These are phyloP conservation scores for Bettongia penicillata DNA, from an alignment of 2,113 vertebrate species.

Conservation along the genomic window DNA sequence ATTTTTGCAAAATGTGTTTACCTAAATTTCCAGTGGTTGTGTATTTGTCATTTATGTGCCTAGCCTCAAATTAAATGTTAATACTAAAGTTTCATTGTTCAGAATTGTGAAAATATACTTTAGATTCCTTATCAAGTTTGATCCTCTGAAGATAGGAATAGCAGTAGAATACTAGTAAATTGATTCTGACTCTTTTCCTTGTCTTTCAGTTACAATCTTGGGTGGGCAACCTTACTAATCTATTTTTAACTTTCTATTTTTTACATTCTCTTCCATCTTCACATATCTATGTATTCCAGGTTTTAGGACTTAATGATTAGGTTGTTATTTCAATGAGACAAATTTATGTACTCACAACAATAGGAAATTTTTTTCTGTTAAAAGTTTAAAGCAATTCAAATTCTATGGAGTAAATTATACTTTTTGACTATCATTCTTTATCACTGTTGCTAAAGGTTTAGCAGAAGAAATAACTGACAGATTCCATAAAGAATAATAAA, in stretches of 20 bases:
- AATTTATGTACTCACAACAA: conserved; percentile 13
- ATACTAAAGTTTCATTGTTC: background rate
- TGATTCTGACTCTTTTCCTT: conserved; percentile 36
- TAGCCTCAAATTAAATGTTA: background rate
- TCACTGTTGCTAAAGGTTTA: conserved; percentile 10
- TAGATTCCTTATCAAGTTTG: conserved; percentile 22
- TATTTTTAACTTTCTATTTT: background rate
- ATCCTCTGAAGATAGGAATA: conserved; percentile 52
- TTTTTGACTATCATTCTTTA: conserved; percentile 27
- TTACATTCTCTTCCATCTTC: conserved; percentile 24
- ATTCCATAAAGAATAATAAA: conserved; percentile 33
- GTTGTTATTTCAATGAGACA: conserved; percentile 5
- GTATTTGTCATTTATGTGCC: background rate
- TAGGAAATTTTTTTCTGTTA: conserved; percentile 9
- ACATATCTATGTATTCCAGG: background rate
- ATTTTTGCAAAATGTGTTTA: background rate
- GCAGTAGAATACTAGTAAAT: conserved; percentile 41
- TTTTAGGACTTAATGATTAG: conserved; percentile 29
- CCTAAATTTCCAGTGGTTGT: background rate
- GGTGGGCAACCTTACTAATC: background rate
- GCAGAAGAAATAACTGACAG: conserved; percentile 32
- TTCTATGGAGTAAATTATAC: background rate
- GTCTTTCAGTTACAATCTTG: conserved; percentile 44
- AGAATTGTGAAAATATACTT: conserved; percentile 17
- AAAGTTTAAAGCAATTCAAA: conserved; percentile 34